Conservation (phyloP, 2,888 invertebrate genomes). For the Eilema sororculum region DNA sequence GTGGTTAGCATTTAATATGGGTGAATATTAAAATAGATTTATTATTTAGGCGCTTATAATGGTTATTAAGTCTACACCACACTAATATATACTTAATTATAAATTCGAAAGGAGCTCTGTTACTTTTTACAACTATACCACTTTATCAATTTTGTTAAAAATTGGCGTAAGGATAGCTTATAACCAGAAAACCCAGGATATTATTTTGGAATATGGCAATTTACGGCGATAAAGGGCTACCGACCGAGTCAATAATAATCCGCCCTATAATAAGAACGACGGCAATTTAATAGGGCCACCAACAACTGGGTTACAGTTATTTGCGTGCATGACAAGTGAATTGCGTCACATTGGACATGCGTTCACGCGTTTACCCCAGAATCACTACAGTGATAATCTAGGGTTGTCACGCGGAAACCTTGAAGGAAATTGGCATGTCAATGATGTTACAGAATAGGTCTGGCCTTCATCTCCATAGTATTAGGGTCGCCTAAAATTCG, state of each 20-base stretch:
- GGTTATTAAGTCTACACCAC: too few relatives aligned
- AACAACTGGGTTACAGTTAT: slow-evolving; percentile 62
- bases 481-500: too few relatives aligned
- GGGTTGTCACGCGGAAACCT: slow-evolving; percentile 6
- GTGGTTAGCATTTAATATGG: background rate
- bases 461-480: background rate
- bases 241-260: slow-evolving; percentile 7
- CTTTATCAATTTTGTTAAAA: background rate
- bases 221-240: too few relatives aligned
- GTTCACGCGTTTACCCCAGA: slow-evolving; percentile 24
- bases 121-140: background rate
- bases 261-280: slow-evolving; percentile 38
- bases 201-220: background rate
- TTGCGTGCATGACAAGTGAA: slow-evolving; percentile 58
- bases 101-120: background rate
- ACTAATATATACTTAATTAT: too few relatives aligned
- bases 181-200: background rate
- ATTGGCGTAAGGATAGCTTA: background rate
- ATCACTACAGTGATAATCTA: background rate
- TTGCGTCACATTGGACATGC: slow-evolving; percentile 55
- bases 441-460: background rate
- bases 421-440: background rate
- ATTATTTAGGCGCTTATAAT: too few relatives aligned
- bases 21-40: too few relatives aligned
- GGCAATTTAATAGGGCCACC: slow-evolving; percentile 49